A percentile compares a stretch with the other conserved stretches of the same genome.
Conservation (phyloP, 2,888 invertebrate genomes). For the Pilophorus perplexus region DNA sequence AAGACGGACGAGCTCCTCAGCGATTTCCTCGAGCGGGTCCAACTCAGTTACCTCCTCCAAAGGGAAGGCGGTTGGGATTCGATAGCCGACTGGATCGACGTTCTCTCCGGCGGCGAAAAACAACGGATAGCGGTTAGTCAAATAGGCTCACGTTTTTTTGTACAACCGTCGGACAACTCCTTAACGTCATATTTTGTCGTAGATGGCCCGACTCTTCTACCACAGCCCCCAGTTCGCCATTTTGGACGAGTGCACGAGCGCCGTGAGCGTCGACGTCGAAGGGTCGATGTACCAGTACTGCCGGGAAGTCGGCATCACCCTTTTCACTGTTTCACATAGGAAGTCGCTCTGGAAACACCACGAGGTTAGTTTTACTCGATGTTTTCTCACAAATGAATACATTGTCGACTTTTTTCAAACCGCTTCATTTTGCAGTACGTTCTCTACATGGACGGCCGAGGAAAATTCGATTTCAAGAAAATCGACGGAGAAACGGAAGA, state of each 20-base stretch:
- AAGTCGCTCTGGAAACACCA: slow-evolving; percentile 97
- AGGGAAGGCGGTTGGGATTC: slow-evolving; percentile 88
- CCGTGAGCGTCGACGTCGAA: slow-evolving; percentile 97
- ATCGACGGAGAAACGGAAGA: slow-evolving; percentile 85
- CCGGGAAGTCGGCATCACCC: slow-evolving; percentile 80
- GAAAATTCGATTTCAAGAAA: slow-evolving; percentile 78
- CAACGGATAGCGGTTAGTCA: slow-evolving; percentile 83
- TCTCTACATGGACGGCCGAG: slow-evolving; percentile 93
- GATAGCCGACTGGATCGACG: slow-evolving; percentile 98
- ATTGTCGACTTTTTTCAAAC: slow-evolving; percentile 28
- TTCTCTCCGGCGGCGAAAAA: slow-evolving; percentile 96
- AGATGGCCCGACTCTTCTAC: slow-evolving; percentile 96
- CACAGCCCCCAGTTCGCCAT: slow-evolving; percentile 98
- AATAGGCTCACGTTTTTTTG: too few species aligned
- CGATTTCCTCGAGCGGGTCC: slow-evolving; percentile 75
- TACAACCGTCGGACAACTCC: too few species aligned
- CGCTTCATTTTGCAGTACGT: slow-evolving; percentile 67
- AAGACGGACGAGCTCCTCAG: slow-evolving; percentile 74
- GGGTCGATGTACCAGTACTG: slow-evolving; percentile 96
- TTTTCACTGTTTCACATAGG: slow-evolving; percentile 96
- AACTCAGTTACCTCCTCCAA: slow-evolving; percentile 76
- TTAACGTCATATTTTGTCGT: too few species aligned
- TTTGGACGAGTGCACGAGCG: slow-evolving; percentile 97
- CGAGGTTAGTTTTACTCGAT: slow-evolving; percentile 63
- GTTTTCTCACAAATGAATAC: background rate